Conservation (phyloP, 2,888 invertebrate species). For the Tetragnatha montana region DNA sequence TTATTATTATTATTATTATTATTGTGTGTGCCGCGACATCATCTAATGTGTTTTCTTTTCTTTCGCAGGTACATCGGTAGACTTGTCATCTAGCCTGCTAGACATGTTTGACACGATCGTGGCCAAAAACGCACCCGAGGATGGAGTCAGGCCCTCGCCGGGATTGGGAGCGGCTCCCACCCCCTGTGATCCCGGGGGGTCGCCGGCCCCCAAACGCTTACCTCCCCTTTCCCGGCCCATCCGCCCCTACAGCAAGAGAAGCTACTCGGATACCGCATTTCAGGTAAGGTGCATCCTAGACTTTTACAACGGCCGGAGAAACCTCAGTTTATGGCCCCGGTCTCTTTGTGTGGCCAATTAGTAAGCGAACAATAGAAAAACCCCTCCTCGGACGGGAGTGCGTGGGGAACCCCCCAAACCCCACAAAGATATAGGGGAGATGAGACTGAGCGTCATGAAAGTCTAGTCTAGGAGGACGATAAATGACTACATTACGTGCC, state of each 20-base stretch:
- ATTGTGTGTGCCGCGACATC: too few species aligned
- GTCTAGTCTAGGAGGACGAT: too few species aligned
- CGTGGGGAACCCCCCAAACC: too few species aligned
- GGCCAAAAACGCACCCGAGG: slow-evolving; percentile 73
- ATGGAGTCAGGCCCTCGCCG: slow-evolving; percentile 66
- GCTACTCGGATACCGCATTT: slow-evolving; percentile 68
- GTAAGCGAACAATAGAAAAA: too few species aligned
- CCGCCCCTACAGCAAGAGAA: slow-evolving; percentile 52
- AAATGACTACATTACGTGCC: not conserved
- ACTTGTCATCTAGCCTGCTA: slow-evolving; percentile 89
- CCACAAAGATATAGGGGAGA: too few species aligned
- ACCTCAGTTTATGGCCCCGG: too few species aligned
- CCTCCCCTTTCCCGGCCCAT: slow-evolving; percentile 36
- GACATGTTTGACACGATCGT: slow-evolving; percentile 88
- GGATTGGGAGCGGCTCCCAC: slow-evolving; percentile 31
- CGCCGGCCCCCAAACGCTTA: slow-evolving; percentile 25
- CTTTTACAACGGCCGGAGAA: too few species aligned
- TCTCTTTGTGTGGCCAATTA: too few species aligned
- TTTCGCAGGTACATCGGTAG: slow-evolving; percentile 85
- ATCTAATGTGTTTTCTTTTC: not conserved
- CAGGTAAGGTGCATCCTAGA: slow-evolving; percentile 66
- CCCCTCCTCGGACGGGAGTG: too few species aligned
- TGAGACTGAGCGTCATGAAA: too few species aligned
- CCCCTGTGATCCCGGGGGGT: slow-evolving; percentile 59
- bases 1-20: too few species aligned